Evolutionary conservation across 2,888 invertebrate species (phyloP).

Genomic region (Tillus elongatus): DNA sequence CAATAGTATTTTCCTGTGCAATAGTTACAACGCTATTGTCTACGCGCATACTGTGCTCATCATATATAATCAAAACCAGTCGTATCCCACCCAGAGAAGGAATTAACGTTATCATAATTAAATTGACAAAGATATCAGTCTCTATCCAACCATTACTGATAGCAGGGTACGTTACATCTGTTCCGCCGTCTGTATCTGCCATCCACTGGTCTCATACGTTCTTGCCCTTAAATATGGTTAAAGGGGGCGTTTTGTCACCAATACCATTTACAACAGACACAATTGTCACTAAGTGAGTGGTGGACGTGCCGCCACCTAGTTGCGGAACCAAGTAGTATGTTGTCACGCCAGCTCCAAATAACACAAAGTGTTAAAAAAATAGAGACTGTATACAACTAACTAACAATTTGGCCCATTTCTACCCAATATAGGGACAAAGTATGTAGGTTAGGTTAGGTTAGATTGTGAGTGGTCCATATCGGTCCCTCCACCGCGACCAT

Average conservation of each 20-base stretch:
- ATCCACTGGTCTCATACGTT: slow-evolving; percentile 31
- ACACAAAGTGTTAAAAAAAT: too few relatives aligned
- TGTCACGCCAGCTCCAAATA: too few relatives aligned
- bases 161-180: slow-evolving; percentile 12
- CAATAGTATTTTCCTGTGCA: slow-evolving; percentile 18
- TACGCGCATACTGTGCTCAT: slow-evolving; percentile 30
- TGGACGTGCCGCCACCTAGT: too few relatives aligned
- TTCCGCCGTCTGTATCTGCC: slow-evolving; percentile 21
- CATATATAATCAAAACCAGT: slow-evolving; percentile 29
- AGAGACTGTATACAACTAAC: too few relatives aligned
- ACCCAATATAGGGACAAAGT: too few relatives aligned
- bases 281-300: too few relatives aligned
- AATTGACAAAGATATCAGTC: slow-evolving; percentile 30
- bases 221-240: slow-evolving; percentile 29
- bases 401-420: too few relatives aligned
- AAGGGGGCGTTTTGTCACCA: slow-evolving; percentile 28
- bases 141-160: slow-evolving; percentile 27
- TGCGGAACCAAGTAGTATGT: too few relatives aligned
- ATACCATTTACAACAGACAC: slow-evolving; percentile 21
- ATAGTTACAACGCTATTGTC: slow-evolving; percentile 17
- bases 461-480: too few relatives aligned
- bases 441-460: too few relatives aligned
- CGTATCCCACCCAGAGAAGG: slow-evolving; percentile 24
- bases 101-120: slow-evolving; percentile 27
- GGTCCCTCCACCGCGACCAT: too few relatives aligned